A percentile compares a stretch with the other conserved stretches of the same genome.
These are phyloP conservation scores for Poeciliopsis gracilis DNA, from an alignment of 2,797 vertebrate genomes.

Conservation along the genomic window DNA sequence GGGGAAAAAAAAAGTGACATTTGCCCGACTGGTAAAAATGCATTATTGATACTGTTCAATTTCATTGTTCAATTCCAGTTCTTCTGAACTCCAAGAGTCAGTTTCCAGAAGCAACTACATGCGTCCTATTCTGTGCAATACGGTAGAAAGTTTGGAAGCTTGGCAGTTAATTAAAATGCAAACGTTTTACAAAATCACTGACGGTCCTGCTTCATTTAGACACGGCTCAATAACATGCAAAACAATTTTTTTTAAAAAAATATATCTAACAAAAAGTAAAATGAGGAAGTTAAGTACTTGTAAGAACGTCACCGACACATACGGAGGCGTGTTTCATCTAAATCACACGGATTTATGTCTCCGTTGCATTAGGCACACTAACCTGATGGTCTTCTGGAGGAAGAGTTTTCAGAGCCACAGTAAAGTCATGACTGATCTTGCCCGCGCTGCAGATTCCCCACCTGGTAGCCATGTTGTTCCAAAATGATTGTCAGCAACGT, in stretches of 20 bases:
- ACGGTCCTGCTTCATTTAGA: neutral
- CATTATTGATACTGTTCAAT: neutral
- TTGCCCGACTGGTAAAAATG: neutral
- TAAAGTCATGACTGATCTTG: slow-evolving; percentile 85
- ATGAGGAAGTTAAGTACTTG: neutral
- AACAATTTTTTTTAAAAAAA: neutral
- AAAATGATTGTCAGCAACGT: neutral
- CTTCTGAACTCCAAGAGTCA: neutral
- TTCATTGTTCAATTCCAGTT: neutral
- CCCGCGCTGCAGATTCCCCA: slow-evolving; percentile 88
- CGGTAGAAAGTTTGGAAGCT: slow-evolving; percentile 13
- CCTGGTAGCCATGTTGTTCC: slow-evolving; percentile 77
- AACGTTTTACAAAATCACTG: neutral
- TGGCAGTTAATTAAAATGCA: neutral
- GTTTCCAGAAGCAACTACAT: neutral
- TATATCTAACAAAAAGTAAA: neutral
- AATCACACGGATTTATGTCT: neutral
- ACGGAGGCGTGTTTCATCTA: neutral
- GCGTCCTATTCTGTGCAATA: neutral
- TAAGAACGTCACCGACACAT: neutral
- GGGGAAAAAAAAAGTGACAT: neutral
- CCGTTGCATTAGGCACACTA: neutral
- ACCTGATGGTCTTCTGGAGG: slow-evolving; percentile 85
- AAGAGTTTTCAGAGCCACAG: slow-evolving; percentile 79
- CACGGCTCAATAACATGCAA: neutral